phyloP scores from a whole-genome alignment of 92 coral and sea anemone species.

The Diadumene lineata region DNA sequence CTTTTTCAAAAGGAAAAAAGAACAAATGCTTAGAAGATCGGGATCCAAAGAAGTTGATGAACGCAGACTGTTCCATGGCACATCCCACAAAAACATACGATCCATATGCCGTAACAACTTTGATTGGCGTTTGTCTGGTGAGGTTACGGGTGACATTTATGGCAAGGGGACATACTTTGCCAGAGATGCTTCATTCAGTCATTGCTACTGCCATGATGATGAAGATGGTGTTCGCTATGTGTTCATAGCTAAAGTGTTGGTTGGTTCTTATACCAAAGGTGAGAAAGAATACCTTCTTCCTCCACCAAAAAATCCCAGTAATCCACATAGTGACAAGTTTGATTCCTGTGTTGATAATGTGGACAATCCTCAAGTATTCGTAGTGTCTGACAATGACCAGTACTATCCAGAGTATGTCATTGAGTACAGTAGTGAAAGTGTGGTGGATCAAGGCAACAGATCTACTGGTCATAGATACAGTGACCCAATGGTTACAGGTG shows the following conservation, averaged over 20 bases:
- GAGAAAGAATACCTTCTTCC: constrained; percentile 54
- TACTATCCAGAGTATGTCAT: constrained; percentile 75
- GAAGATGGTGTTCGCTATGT: constrained; percentile 56
- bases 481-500: not conserved
- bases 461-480: not conserved
- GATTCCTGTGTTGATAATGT: constrained; percentile 84
- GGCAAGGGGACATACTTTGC: constrained; percentile 89
- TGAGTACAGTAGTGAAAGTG: constrained; percentile 26
- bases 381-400: constrained; percentile 70
- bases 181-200: constrained; percentile 52
- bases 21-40: constrained; percentile 55
- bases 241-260: constrained; percentile 75
- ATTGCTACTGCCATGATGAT: constrained; percentile 59
- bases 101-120: constrained; percentile 71
- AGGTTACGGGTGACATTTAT: constrained; percentile 42
- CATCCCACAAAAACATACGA: constrained; percentile 50
- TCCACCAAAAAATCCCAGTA: constrained; percentile 29
- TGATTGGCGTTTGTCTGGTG: constrained; percentile 62
- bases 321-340: constrained; percentile 37
- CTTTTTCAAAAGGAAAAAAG: constrained; percentile 68
- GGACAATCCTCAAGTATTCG: constrained; percentile 66
- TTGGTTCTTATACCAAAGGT: constrained; percentile 76
- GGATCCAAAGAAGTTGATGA: constrained; percentile 43
- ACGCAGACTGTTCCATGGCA: constrained; percentile 67
- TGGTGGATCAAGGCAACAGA: not conserved